Percentiles rank a stretch among this genome's conserved stretches.
phyloP scores from a whole-genome alignment of 2,797 vertebrate species.

The Gallinago stenura region DNA sequence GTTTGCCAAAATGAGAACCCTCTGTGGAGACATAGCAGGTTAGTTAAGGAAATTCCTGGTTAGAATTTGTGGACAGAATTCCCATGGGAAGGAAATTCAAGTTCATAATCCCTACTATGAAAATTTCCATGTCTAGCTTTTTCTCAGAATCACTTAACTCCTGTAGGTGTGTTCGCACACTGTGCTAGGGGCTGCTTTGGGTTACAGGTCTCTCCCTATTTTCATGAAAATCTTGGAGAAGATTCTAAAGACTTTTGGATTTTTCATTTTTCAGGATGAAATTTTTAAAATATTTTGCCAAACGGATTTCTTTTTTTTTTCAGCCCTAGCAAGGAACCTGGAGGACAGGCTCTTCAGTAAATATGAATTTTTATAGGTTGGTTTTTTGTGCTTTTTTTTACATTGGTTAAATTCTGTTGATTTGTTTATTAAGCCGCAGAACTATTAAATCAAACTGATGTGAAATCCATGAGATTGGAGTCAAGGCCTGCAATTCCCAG shows the following conservation, averaged over 20 bases:
- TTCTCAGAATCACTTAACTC: background rate
- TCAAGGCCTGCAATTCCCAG: background rate
- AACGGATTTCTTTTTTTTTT: background rate
- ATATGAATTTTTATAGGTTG: background rate
- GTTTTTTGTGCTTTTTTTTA: background rate
- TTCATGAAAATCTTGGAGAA: background rate
- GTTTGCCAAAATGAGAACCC: background rate
- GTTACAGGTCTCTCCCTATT: background rate
- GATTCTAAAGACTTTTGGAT: background rate
- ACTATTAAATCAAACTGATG: background rate
- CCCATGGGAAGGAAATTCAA: background rate
- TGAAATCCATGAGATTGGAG: background rate
- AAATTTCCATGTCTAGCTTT: background rate
- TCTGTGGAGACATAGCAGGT: background rate
- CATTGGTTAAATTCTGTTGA: background rate
- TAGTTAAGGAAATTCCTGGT: background rate
- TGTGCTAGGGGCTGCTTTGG: background rate
- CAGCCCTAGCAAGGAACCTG: background rate
- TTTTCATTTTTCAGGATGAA: background rate
- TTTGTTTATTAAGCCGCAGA: background rate
- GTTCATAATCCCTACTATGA: background rate
- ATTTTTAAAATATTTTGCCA: rapidly evolving
- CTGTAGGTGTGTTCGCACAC: background rate
- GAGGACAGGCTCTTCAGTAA: background rate
- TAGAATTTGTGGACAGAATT: background rate